phyloP scores from a whole-genome alignment of 2,113 vertebrate species.

The Myotis yumanensis region DNA sequence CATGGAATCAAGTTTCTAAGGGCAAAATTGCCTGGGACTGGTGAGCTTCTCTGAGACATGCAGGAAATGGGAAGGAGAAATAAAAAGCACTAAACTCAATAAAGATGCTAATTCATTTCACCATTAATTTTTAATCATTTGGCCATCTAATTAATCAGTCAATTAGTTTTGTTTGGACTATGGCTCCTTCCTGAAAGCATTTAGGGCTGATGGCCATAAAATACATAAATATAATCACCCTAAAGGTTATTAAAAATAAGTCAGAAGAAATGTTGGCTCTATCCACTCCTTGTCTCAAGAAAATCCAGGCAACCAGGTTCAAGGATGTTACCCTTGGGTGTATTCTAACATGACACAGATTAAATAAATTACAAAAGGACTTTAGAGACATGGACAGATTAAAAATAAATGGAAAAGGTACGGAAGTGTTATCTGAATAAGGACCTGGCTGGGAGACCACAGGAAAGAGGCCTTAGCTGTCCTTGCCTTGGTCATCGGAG shows the following conservation, averaged over 20 bases:
- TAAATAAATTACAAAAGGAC: background rate
- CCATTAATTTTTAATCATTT: constrained; percentile 70
- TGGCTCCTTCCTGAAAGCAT: constrained; percentile 67
- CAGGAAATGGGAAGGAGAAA: constrained; percentile 65
- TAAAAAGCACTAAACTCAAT: constrained; percentile 60
- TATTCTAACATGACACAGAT: background rate
- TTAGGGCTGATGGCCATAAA: constrained; percentile 11
- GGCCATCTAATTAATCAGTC: constrained; percentile 64
- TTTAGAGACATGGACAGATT: background rate
- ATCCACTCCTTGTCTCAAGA: background rate
- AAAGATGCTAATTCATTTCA: constrained; percentile 67
- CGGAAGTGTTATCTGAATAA: background rate
- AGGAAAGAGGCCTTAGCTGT: no score
- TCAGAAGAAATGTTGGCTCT: constrained; percentile 26
- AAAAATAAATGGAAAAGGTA: background rate
- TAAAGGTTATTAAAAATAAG: constrained; percentile 23
- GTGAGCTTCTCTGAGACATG: constrained; percentile 57
- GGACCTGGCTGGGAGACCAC: background rate
- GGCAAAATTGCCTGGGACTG: background rate
- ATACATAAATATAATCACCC: constrained; percentile 8
- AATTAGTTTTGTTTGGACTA: constrained; percentile 64
- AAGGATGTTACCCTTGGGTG: background rate
- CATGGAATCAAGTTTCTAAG: constrained; percentile 34
- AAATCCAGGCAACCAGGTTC: background rate
- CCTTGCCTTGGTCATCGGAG: background rate